phyloP scores from a whole-genome alignment of 1,140 invertebrate genomes.

The Lethrus apterus region DNA sequence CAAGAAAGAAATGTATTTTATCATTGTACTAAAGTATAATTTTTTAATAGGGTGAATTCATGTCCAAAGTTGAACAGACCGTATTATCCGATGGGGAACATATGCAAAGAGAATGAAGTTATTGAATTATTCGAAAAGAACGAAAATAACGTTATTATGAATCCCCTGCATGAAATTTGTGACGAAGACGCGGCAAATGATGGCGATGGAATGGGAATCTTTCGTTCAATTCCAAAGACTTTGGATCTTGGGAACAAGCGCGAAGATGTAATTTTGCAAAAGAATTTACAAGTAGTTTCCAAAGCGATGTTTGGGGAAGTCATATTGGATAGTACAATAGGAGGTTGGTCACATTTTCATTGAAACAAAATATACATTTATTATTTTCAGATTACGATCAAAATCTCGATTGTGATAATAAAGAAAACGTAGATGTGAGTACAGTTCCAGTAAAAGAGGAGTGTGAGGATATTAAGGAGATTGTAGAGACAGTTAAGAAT shows the following conservation, averaged over 20 bases:
- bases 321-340: background rate
- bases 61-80: background rate
- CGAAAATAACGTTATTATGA: constrained; percentile 4
- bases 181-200: background rate
- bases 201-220: background rate
- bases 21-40: no score
- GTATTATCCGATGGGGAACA: background rate
- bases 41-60: constrained; percentile 7
- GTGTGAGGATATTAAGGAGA: constrained; percentile 19
- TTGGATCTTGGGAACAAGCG: constrained; percentile 3
- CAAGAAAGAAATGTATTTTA: no score
- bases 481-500: constrained; percentile 24
- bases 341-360: no score
- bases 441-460: constrained; percentile 8
- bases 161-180: constrained; percentile 1
- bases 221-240: no score
- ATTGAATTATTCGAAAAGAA: background rate
- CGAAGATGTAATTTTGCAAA: constrained; percentile 14
- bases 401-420: no score
- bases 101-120: constrained; percentile 5
- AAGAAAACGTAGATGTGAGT: no score
- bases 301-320: constrained; percentile 9
- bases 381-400: no score
- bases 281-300: constrained; percentile 11
- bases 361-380: no score